These are phyloP conservation scores for Haemorhous mexicanus DNA, from an alignment of 2,113 vertebrate genomes.

Conservation along the genomic window DNA sequence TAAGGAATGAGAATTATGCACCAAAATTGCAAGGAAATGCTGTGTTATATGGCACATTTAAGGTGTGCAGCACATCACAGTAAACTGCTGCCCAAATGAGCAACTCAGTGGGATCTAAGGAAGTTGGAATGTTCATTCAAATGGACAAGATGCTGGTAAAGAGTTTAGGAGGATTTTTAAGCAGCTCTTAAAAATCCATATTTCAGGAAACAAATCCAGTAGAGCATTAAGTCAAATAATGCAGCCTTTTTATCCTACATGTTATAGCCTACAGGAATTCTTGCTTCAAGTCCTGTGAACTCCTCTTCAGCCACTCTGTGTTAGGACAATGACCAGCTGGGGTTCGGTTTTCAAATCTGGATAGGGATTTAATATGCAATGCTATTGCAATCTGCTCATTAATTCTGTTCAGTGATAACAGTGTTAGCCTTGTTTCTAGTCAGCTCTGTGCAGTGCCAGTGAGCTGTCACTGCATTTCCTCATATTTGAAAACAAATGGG, in stretches of 20 bases:
- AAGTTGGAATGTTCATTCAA: not conserved
- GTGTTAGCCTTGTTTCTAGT: not conserved
- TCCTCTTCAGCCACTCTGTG: not conserved
- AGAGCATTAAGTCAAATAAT: not conserved
- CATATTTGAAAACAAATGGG: not conserved
- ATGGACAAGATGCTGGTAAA: not conserved
- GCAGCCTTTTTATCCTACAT: not conserved
- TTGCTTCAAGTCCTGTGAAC: not conserved
- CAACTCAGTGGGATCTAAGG: not conserved
- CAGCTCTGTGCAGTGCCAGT: not conserved
- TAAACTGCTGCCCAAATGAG: not conserved
- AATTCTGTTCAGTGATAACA: not conserved
- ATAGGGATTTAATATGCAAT: not conserved
- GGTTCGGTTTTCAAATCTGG: not conserved
- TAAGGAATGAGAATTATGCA: not conserved
- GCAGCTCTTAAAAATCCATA: not conserved
- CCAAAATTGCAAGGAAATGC: not conserved
- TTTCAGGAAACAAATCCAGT: not conserved
- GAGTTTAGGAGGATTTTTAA: not conserved
- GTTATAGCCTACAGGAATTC: not conserved
- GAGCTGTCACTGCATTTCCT: slow-evolving; percentile 9
- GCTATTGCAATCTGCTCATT: not conserved
- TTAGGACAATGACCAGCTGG: not conserved
- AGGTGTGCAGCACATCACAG: not conserved
- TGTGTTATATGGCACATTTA: not conserved